Base-by-base conservation (phyloP, 2,888 invertebrate species). In the Ectemnius lituratus region DNA sequence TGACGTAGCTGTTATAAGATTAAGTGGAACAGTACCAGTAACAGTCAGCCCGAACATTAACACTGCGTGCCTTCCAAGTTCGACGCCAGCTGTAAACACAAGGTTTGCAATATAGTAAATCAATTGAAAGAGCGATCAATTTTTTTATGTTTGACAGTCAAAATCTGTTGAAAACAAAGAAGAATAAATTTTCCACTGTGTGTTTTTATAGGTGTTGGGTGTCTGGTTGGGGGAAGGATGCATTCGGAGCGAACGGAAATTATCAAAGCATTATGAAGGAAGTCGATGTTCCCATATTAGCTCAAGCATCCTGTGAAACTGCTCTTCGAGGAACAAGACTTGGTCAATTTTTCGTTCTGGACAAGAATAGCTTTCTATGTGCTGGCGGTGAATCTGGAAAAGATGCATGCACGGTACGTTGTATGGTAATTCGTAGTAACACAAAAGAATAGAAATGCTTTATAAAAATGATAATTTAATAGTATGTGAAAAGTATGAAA, bases 201-300 rank as follows among this genome's bases (percentile, higher is more conserved):
- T 59, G 14, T 14, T 23, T 18, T 47, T 47, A 47, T 2, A 92
- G 92, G 76, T 95, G 95, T 85, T 93, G 92, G 91, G 95, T 96
- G 0, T 92, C 95, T n/a, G 98, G 98, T 13, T 98, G 97, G 97
- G 98, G 98, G 14, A 96, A 96, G 88, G 93, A 96, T 80, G 94
- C 95, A 80, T 98, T 96, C 76, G 93, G 92, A 1, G 56, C 90
- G 2, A 86, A 63, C 14, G 92, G 89, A 89, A 92, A 90, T 76
- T 94, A 93, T 85, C 94, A 95, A 88, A 93, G 93, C 78, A 94
- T 95, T 47, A 91, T 95, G 87, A 95, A 95, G 86, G 94, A 96
- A 89, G 96, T 96, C 0, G 95, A 95, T 73, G 94, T 97, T 0
- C 94, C 94, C 0, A 92, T 97, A 49, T 92, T 95, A 5, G 92